A percentile compares a stretch with the other conserved stretches of the same genome.
Evolutionary conservation across 2,888 invertebrate species (phyloP).

Genomic region (Acrobasis repandana): DNA sequence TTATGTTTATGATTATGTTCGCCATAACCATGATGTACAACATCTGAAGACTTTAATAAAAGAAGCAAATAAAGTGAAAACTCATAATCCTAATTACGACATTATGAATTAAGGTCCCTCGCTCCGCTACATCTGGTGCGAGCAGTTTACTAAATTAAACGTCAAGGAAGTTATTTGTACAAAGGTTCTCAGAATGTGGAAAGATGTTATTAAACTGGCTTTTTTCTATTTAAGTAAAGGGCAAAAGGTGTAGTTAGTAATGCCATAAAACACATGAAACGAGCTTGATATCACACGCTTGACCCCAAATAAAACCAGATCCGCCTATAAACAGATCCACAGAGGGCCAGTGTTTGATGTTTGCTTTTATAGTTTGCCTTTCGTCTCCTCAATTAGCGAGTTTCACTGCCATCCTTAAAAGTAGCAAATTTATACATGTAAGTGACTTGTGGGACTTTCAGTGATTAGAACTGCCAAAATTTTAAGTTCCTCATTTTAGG

Average conservation of each 20-base stretch:
- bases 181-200: conserved; percentile 21
- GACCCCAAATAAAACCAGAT: conserved; percentile 69
- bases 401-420: conserved; percentile 43
- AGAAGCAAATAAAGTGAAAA: background rate
- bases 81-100: background rate
- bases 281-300: conserved; percentile 62
- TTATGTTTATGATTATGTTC: conserved; percentile 1
- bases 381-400: conserved; percentile 53
- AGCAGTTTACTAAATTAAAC: conserved; percentile 5
- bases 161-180: conserved; percentile 11
- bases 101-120: conserved; percentile 6
- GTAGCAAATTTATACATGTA: conserved; percentile 30
- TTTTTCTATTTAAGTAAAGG: conserved; percentile 25
- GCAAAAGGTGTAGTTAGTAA: conserved; percentile 40
- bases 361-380: conserved; percentile 52
- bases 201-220: background rate
- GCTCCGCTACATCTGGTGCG: conserved; percentile 7
- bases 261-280: conserved; percentile 70
- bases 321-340: conserved; percentile 53
- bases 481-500: background rate
- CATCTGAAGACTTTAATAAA: background rate
- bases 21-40: background rate
- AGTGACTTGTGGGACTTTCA: conserved; percentile 23
- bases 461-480: conserved; percentile 4
- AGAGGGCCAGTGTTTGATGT: conserved; percentile 59